Evolutionary conservation across 2,113 vertebrate genomes (phyloP).

Genomic region (Sisor rabdophorus): DNA sequence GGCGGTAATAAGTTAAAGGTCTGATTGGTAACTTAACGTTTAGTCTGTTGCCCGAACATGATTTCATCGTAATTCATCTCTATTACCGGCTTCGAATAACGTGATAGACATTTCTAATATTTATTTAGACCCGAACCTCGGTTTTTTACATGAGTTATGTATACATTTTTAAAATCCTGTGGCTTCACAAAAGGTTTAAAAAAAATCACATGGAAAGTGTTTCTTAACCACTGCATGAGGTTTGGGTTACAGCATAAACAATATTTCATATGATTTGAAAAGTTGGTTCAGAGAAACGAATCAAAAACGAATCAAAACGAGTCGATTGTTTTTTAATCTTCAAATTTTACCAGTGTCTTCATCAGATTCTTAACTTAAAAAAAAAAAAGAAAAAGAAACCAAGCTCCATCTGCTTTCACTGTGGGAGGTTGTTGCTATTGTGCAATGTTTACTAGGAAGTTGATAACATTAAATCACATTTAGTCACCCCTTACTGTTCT

Average conservation of each 20-base stretch:
- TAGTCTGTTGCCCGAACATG: slow-evolving; percentile 11
- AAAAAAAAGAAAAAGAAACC: not conserved
- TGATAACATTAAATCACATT: not conserved
- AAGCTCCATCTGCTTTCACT: not conserved
- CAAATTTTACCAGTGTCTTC: not conserved
- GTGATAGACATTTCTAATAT: not conserved
- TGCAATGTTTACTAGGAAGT: no score
- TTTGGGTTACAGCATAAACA: not conserved
- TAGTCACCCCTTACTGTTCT: not conserved
- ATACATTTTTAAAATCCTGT: not conserved
- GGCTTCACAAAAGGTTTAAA: not conserved
- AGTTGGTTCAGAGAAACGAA: not conserved
- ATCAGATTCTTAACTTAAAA: not conserved
- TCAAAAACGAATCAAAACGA: no score
- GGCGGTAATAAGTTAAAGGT: not conserved
- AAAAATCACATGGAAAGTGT: not conserved
- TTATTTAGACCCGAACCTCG: not conserved
- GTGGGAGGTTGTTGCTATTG: not conserved
- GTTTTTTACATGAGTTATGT: not conserved
- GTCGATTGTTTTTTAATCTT: no score
- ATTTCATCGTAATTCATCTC: slow-evolving; percentile 9
- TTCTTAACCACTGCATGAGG: not conserved
- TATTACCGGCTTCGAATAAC: not conserved
- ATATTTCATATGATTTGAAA: not conserved
- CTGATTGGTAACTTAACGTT: not conserved